Evolutionary conservation across 2,888 invertebrate species (phyloP).

Genomic region (Athalia circularis): DNA sequence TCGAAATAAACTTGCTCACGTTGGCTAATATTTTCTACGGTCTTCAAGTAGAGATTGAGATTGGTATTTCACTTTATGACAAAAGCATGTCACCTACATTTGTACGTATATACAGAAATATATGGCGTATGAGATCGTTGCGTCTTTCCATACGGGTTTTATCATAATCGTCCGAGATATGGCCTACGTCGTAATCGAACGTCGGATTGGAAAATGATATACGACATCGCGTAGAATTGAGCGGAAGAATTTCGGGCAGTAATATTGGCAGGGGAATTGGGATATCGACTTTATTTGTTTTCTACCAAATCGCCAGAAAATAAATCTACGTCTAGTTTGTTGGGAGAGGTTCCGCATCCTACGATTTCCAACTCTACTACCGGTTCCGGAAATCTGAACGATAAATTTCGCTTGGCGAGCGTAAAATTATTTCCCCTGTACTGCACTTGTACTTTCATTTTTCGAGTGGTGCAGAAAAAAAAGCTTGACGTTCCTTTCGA

Average conservation of each 20-base stretch:
- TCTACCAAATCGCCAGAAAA: neutral
- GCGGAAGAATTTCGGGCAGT: slow-evolving; percentile 17
- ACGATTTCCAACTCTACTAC: neutral
- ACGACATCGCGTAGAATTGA: slow-evolving; percentile 36
- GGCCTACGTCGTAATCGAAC: slow-evolving; percentile 52
- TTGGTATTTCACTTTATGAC: slow-evolving; percentile 13
- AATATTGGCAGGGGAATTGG: slow-evolving; percentile 10
- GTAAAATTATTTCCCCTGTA: neutral
- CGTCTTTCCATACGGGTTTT: slow-evolving; percentile 49
- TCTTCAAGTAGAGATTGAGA: neutral
- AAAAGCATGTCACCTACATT: neutral
- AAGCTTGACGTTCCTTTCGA: no score
- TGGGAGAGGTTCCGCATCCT: slow-evolving; percentile 13
- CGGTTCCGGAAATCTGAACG: neutral
- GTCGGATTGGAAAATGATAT: slow-evolving; percentile 55
- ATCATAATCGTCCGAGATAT: slow-evolving; percentile 55
- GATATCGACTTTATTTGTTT: slow-evolving; percentile 26
- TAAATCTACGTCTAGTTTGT: slow-evolving; percentile 33
- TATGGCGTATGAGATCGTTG: neutral
- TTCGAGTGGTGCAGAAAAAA: no score
- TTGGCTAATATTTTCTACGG: neutral
- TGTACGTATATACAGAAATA: neutral
- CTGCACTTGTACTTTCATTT: no score
- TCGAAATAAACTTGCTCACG: neutral
- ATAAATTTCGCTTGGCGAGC: neutral